These are phyloP conservation scores for Eugnorisma glareosa DNA, from an alignment of 2,888 invertebrate genomes.

Conservation along the genomic window DNA sequence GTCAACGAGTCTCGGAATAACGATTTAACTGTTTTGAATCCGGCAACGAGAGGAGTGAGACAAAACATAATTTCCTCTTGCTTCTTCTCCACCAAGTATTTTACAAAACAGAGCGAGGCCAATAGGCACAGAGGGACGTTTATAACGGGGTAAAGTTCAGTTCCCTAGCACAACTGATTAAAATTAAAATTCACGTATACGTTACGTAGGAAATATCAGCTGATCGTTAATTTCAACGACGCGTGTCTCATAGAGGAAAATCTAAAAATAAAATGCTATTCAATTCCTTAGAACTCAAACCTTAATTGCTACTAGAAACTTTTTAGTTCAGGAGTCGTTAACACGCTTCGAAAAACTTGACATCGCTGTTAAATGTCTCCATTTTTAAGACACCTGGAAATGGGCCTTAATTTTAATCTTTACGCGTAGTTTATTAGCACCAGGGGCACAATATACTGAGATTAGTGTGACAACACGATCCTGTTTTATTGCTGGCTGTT, in stretches of 20 bases:
- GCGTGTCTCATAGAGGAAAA: background rate
- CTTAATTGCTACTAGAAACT: conserved; percentile 7
- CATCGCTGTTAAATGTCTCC: background rate
- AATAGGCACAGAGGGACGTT: background rate
- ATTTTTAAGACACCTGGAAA: conserved; percentile 34
- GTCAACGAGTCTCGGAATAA: background rate
- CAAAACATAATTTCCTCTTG: background rate
- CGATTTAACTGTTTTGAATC: background rate
- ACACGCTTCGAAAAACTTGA: background rate
- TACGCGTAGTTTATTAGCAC: conserved; percentile 27
- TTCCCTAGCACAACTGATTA: background rate
- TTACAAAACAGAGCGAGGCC: background rate
- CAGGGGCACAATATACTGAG: conserved; percentile 35
- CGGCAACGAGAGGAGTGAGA: background rate
- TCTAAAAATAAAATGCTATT: background rate
- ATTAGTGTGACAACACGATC: conserved; percentile 27
- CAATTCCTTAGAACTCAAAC: background rate
- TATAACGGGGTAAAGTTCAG: background rate
- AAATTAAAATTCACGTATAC: background rate
- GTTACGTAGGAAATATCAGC: background rate
- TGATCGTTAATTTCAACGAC: background rate
- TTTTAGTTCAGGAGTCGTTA: background rate
- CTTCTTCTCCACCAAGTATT: background rate
- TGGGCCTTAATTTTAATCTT: conserved; percentile 5
- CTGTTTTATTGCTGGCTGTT: conserved; percentile 26